Base-by-base conservation (phyloP, 2,797 vertebrate genomes). In the Spinibarbus caldwelli region DNA sequence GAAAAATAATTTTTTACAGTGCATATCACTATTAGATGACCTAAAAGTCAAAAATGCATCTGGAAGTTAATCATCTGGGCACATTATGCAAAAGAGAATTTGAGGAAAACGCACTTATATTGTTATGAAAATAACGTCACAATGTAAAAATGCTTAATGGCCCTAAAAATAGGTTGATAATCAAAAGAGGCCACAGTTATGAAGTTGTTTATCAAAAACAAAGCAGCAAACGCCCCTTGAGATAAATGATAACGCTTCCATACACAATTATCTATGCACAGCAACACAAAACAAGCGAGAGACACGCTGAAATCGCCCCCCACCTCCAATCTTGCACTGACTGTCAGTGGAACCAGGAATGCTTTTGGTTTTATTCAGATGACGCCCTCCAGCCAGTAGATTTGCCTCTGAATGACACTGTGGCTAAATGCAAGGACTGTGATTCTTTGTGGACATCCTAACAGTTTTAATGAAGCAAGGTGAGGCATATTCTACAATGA, bases 131-230 rank as follows among this genome's bases (percentile, higher is more conserved):
- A 76, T n/a, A 38, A n/a, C 14, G 11, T 34, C 1, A 52, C 12
- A 15, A 54, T n/a, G 31, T 8, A 14, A 78, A 77, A 62, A 78
- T 36, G 52, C 36, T 41, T 76, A 38, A 76, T 54, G 31, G 31
- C 14, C 31, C 73, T 78, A 78, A 78, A 78, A 59, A 78, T 59
- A 77, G 14, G 12, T 19, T 41, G 23, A 59, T 59, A 26, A 59
- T 59, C 23, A 52, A 76, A 75, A 77, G 6, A 77, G 14, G 52
- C 23, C 52, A 78, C 23, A 78, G 17, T 57, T 43, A 38, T 17
- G 12, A 31, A 64, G 38, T 9, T 4, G 77, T 78, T 78, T 47
- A 66, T 26, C 57, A 23, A 31, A 79, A 64, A 64, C 38, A 66
- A 66, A 64, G 38, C 10, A 21, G 38, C 36, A 31, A 62, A 59